phyloP scores from a whole-genome alignment of 2,888 invertebrate genomes.

The Ctenicera cuprea region DNA sequence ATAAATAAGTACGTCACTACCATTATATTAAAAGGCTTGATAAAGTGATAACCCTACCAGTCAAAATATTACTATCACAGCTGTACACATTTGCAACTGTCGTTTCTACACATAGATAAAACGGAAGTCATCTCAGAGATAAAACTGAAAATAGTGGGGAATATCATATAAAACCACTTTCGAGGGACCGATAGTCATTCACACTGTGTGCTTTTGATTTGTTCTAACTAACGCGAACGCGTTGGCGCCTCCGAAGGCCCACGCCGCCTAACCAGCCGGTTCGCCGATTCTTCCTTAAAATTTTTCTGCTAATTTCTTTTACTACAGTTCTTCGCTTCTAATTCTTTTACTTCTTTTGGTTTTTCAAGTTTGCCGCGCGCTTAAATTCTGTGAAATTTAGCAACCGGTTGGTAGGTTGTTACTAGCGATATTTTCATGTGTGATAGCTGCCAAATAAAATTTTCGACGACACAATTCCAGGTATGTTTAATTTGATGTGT shows the following conservation, averaged over 20 bases:
- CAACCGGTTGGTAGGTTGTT: conserved; percentile 51
- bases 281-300: conserved; percentile 24
- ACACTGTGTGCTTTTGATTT: conserved; percentile 19
- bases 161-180: conserved; percentile 27
- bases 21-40: not conserved
- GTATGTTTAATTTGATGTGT: conserved; percentile 22
- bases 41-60: conserved; percentile 13
- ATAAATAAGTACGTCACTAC: conserved; percentile 11
- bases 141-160: conserved; percentile 29
- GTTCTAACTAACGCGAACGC: conserved; percentile 28
- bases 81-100: conserved; percentile 24
- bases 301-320: conserved; percentile 33
- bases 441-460: conserved; percentile 33
- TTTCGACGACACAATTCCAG: conserved; percentile 34
- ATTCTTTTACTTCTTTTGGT: not conserved
- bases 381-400: conserved; percentile 37
- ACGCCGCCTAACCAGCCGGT: conserved; percentile 57
- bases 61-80: conserved; percentile 40
- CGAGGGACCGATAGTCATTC: not conserved
- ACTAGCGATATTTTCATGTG: conserved; percentile 45
- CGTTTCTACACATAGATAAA: conserved; percentile 28
- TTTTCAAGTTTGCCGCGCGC: conserved; percentile 16
- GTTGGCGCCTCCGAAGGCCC: conserved; percentile 50
- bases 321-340: conserved; percentile 2
- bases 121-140: conserved; percentile 27